Evolutionary conservation across 2,113 vertebrate genomes (phyloP).

Genomic region (Ciconia maguari): DNA sequence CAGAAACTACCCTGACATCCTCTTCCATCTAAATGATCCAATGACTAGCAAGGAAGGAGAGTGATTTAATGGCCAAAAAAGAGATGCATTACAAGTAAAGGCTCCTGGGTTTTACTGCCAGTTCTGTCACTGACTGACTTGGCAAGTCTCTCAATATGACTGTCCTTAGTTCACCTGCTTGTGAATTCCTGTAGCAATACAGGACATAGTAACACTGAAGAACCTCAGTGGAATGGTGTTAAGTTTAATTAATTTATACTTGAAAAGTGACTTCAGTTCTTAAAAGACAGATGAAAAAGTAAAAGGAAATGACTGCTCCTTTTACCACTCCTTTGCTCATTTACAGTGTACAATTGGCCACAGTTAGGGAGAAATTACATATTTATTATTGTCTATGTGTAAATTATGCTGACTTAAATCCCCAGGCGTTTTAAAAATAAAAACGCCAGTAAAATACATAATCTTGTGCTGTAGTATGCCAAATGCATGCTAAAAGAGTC

Average conservation of each 20-base stretch:
- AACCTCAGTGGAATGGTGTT: neutral
- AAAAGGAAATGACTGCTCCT: neutral
- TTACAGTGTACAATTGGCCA: neutral
- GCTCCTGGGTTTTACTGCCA: constrained; percentile 16
- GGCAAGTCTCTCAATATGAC: neutral
- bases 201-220: neutral
- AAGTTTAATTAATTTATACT: neutral
- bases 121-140: constrained; percentile 7
- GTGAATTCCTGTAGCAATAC: neutral
- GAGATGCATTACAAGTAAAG: neutral
- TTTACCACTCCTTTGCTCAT: neutral
- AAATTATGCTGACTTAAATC: neutral
- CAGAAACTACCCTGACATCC: neutral
- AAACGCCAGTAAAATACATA: neutral
- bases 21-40: neutral
- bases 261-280: neutral
- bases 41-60: neutral
- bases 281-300: neutral
- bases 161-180: constrained; percentile 8
- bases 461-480: neutral
- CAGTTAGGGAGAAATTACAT: neutral
- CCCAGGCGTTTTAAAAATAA: neutral
- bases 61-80: neutral
- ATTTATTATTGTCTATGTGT: neutral
- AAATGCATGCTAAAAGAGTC: neutral